Conservation (phyloP, 2,888 invertebrate species). For the Priocnemis perturbator region DNA sequence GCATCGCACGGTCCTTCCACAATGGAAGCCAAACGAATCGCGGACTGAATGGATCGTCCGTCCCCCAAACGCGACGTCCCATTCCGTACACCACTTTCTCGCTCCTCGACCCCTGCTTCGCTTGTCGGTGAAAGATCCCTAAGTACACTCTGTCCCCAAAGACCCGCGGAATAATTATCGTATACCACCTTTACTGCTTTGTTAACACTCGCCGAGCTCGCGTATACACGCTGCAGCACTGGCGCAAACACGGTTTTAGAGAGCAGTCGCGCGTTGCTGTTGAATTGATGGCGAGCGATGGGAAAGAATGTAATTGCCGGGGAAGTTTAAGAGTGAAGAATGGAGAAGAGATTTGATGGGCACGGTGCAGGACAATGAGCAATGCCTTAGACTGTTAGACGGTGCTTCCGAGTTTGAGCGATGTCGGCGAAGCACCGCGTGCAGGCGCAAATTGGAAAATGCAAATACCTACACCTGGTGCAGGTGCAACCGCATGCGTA, state of each 20-base stretch:
- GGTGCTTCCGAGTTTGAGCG: too few relatives aligned
- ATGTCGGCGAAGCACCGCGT: too few relatives aligned
- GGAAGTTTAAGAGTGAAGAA: too few relatives aligned
- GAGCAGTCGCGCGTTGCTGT: too few relatives aligned
- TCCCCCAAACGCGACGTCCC: neutral
- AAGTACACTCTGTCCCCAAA: neutral
- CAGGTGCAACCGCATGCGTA: constrained; percentile 1
- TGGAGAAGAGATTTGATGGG: too few relatives aligned
- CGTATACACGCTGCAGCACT: too few relatives aligned
- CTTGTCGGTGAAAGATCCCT: neutral
- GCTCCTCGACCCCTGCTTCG: neutral
- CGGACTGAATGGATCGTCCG: constrained; percentile 21
- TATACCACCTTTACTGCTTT: neutral
- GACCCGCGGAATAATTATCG: constrained; percentile 22
- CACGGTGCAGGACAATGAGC: too few relatives aligned
- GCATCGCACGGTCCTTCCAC: constrained; percentile 23
- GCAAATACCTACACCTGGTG: constrained; percentile 7
- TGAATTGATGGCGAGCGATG: too few relatives aligned
- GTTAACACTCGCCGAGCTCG: too few relatives aligned
- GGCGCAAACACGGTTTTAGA: too few relatives aligned
- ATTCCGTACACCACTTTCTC: neutral
- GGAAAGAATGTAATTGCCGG: too few relatives aligned
- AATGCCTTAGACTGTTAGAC: too few relatives aligned
- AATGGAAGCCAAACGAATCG: constrained; percentile 39
- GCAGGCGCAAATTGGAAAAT: constrained; percentile 4